Conservation (phyloP, 2,888 invertebrate genomes). For the Conchocele bisecta region DNA sequence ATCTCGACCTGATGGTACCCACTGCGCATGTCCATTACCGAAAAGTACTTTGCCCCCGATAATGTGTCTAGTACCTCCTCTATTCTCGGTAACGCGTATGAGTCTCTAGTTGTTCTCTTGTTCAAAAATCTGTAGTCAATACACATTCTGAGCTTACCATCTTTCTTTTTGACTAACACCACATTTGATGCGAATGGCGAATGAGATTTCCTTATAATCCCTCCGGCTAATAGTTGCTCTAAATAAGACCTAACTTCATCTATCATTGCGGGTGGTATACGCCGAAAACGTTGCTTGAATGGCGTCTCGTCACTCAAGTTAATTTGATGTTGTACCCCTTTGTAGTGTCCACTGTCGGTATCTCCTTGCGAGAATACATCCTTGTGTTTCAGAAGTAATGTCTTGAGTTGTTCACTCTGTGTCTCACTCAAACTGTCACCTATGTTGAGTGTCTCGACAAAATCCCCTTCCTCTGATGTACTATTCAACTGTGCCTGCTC, state of each 20-base stretch:
- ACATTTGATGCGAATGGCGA: neutral
- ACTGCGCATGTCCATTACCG: conserved; percentile 2
- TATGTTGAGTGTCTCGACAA: neutral
- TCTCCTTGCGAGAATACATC: no score
- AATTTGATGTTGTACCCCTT: neutral
- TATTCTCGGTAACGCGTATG: conserved; percentile 9
- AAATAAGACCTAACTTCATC: conserved; percentile 6
- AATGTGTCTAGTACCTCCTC: conserved; percentile 15
- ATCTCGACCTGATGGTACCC: conserved; percentile 12
- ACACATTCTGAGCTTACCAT: neutral
- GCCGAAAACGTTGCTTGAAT: no score
- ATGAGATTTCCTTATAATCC: no score
- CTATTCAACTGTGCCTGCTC: neutral
- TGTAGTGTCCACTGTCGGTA: conserved; percentile 5
- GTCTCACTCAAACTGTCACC: neutral
- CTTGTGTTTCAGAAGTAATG: neutral
- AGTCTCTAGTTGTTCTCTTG: conserved; percentile 8
- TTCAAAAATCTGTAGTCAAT: no score
- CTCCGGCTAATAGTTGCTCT: neutral
- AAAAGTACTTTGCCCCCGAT: conserved; percentile 6
- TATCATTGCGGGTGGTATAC: no score
- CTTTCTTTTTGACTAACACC: neutral
- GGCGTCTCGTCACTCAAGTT: neutral
- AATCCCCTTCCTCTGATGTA: no score
- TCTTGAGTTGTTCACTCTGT: neutral